Evolutionary conservation across 1,140 invertebrate species (phyloP).

Genomic region (Drosophila lini): DNA sequence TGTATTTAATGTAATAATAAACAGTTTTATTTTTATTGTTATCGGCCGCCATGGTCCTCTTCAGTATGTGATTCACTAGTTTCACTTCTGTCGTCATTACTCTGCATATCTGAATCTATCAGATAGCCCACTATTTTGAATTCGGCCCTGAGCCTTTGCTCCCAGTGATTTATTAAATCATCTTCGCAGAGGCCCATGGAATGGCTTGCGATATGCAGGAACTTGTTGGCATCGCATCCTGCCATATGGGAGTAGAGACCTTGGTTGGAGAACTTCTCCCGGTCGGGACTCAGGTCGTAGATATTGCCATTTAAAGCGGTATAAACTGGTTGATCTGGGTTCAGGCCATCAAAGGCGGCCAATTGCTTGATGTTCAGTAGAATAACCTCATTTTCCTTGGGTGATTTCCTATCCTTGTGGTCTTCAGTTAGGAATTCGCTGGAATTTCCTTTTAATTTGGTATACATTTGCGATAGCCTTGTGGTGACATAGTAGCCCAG

Average conservation of each 20-base stretch:
- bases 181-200: slow-evolving; percentile 30
- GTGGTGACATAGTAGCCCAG: slow-evolving; percentile 58
- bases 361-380: slow-evolving; percentile 37
- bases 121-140: slow-evolving; percentile 58
- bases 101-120: slow-evolving; percentile 29
- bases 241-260: slow-evolving; percentile 49
- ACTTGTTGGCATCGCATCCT: slow-evolving; percentile 60
- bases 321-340: slow-evolving; percentile 40
- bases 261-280: slow-evolving; percentile 17
- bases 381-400: not conserved
- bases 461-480: slow-evolving; percentile 16
- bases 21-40: not conserved
- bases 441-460: not conserved
- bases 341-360: slow-evolving; percentile 36
- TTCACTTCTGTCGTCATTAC: not conserved
- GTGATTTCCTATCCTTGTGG: no score
- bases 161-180: slow-evolving; percentile 41
- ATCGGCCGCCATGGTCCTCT: not conserved
- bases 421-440: not conserved
- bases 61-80: not conserved
- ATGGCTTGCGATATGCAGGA: slow-evolving; percentile 46
- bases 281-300: slow-evolving; percentile 54
- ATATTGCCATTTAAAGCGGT: slow-evolving; percentile 67
- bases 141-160: slow-evolving; percentile 53
- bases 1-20: not conserved